Evolutionary conservation across 2,888 invertebrate genomes (phyloP), one percentile per base, ranked within the genome.

Genomic region (Macrophya annulata): DNA sequence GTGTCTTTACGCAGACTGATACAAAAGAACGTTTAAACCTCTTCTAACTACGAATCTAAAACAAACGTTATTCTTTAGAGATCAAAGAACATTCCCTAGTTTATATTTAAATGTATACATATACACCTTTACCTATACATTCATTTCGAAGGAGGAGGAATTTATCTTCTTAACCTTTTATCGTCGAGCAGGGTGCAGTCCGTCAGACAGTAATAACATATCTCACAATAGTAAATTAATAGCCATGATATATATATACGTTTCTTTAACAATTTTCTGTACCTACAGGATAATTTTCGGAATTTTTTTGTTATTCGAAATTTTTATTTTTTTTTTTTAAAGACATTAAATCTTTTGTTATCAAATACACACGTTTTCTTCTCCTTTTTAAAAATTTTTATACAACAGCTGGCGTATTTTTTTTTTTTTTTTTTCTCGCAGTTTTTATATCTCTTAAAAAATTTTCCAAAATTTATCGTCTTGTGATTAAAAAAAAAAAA

Each of bases 51-150:
- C 25, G 25, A 62, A 62, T 62, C 62, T 62, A 25, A 25, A 62
- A 62, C 62, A 62, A 62, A 62, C 62, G 62, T 62, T 62, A 25
- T 25, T 21, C 62, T 62, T 62, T 62, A 12, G 25, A 25, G 62
- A 62, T 62, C 62, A 62, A 62, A 62, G 62, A 62, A 62, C 62
- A 25, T 62, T 62, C 25, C 62, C 55, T 55, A 55, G 55, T n/a
- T 55, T n/a, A 55, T 21, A 62, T 62, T 10, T 48, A 48, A 10
- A 48, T 62, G 62, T 62, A 62, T 62, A 62, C 62, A 5, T 25
- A 17, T 55, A 17, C 1, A 48, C 48, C 8, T 48, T 1, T 12
- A 62, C 12, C 10, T 62, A 62, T 62, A 62, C 21, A 62, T 25
- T 9, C 62, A 62, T 62, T 62, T 62, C 55, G 55, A 31, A 31